These are phyloP conservation scores for Ceratitis capitata DNA, from an alignment of 1,140 invertebrate genomes.

Conservation along the genomic window DNA sequence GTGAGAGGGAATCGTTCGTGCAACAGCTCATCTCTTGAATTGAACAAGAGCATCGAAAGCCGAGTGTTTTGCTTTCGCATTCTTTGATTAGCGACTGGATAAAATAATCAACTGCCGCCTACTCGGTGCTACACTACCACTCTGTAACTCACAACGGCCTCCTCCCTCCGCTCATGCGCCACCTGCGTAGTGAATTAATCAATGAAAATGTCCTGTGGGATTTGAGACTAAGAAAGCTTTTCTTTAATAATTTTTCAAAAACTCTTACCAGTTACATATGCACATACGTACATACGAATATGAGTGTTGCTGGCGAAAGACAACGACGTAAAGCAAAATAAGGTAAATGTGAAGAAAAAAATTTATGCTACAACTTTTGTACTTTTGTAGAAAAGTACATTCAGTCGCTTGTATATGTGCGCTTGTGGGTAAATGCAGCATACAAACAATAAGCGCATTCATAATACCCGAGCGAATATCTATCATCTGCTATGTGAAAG, in stretches of 20 bases:
- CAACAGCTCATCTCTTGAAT: not conserved
- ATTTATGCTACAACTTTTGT: not conserved
- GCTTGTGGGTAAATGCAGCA: not conserved
- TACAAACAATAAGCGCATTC: slow-evolving; percentile 15
- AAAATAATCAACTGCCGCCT: not conserved
- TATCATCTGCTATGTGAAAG: not conserved
- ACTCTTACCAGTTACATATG: not conserved
- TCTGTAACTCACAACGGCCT: not conserved
- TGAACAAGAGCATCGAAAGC: not conserved
- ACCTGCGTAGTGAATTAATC: slow-evolving; percentile 55
- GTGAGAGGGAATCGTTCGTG: not conserved
- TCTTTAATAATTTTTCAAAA: slow-evolving; percentile 40
- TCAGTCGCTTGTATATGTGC: not conserved
- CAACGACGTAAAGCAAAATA: not conserved
- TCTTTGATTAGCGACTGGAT: not conserved
- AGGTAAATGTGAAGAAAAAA: not conserved
- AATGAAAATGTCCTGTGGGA: slow-evolving; percentile 59
- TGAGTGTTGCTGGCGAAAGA: too few species aligned
- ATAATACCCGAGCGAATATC: slow-evolving; percentile 11
- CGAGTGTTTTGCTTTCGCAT: not conserved
- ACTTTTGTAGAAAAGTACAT: not conserved
- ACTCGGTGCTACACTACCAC: not conserved
- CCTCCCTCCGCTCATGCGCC: not conserved
- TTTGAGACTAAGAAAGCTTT: slow-evolving; percentile 41
- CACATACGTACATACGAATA: not conserved